Evolutionary conservation across 92 coral and sea anemone species (phyloP), one percentile per base, ranked within the genome.

Genomic region (Muricea muricata): DNA sequence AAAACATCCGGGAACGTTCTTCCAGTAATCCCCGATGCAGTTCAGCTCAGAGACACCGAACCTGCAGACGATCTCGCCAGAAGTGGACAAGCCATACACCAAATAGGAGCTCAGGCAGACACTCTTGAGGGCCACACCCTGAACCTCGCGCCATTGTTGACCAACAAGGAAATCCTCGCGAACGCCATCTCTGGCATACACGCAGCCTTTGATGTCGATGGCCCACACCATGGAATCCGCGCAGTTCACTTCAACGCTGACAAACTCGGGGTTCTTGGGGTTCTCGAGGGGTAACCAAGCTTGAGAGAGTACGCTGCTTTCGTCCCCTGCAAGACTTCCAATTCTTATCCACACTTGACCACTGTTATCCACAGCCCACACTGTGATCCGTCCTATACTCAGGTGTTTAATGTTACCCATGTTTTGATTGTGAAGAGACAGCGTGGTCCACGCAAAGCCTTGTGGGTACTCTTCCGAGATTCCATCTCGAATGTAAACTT

Each of bases 221-320:
- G 97, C 99, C 99, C 97, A 96, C n/a, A 96, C 99, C 37, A 96
- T 91, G 56, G 87, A 54, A 57, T 96, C 99, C 69, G 86, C 90
- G 25, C 96, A 91, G 82, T 94, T 93, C 26, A 96, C 99, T 6
- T 93, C 97, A 37, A 96, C 90, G 33, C 89, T 93, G 41, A 84
- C 83, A 31, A 96, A 90, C 30, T 94, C 93, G 17, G 72, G 42
- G 15, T 90, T 31, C 31, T 95, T 87, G 20, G 78, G 91, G 1
- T 95, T 94, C 20, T 91, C 96, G 2, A 96, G 89, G 12, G 92
- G 94, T 30, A 96, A 61, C 99, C 99, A 96, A 1, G 89, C 99
- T 45, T 96, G 99, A 0, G 97, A 86, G 29, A 56, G 65, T 24
- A 86, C 88, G 18, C 67, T 26, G 1, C 91, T 68, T 57, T 91